Evolutionary conservation across 2,113 vertebrate species (phyloP), one percentile per base, ranked within the genome.

Genomic region (Sarotherodon lohbergeri): DNA sequence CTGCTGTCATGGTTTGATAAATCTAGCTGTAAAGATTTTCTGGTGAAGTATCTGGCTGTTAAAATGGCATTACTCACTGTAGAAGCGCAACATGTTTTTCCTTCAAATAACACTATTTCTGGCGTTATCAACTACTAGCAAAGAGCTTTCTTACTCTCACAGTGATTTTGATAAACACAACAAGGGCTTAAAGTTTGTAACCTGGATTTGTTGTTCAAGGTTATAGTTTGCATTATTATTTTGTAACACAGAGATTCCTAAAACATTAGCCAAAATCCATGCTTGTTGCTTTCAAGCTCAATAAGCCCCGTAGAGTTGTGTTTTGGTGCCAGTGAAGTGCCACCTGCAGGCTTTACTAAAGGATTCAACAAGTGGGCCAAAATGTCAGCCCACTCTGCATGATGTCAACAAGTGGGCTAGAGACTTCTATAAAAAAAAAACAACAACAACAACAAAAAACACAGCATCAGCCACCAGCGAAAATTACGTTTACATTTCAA

Each of bases 321-420:
- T 78, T 91, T 73, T 71, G 10, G 54, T 81, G 39, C 10, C 59
- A 76, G 71, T 46, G 57, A 78, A 87, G 61, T n/a, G 57, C 36
- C 73, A 85, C 76, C 79, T 88, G 57, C 73, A 81, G 83, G 27
- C 55, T 36, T 46, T 56, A 54, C 71, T 80, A 89, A 85, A 80
- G 41, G 17, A 52, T 50, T 78, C 43, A 36, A 78, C 29, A 57
- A 80, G 50, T 86, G 80, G 50, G 59, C 36, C 14, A 46, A 88
- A 85, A 85, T 90, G 86, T 90, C 85, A 88, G 55, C 66, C 80
- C 39, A 71, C 82, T 90, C 29, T 22, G 22, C 46, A 14, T 80
- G 84, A 54, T 87, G 84, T 87, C 86, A 88, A 82, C 73, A 84
- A 39, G 61, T 32, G 76, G 71, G 84, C 54, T 81, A 80, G 54